Evolutionary conservation across 1,140 invertebrate species (phyloP), one percentile per base, ranked within the genome.

Genomic region (Bombus cullumanus): DNA sequence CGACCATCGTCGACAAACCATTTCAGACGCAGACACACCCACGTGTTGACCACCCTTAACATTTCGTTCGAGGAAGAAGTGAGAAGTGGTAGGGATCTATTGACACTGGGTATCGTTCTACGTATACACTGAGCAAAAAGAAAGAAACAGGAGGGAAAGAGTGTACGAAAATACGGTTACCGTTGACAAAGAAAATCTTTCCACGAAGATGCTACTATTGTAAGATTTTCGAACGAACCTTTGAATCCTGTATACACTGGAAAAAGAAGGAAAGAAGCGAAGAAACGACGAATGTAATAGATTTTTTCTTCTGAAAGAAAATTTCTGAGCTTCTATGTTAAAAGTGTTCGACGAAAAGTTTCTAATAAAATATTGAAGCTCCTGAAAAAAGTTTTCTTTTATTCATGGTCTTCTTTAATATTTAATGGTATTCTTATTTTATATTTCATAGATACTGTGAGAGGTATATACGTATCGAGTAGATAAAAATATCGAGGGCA

Each of bases 51-150:
- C 64, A 53, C 22, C 41, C 22, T 68, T 39, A 34, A 57, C 74
- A n/a, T 43, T 25, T n/a, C 15, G 59, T 78, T 68, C 31, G 18
- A 62, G 28, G 9, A 77, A 25, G 3, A 68, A 39, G 18, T 6
- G 77, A 47, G 22, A 37, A 53, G 9, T 12, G 13, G n/a, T 25
- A 43, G 12, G 6, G 12, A 12, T 68, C 28, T 80, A 53, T 80
- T 80, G 77, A 80, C 64, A 69, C 25, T 53, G 25, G 28, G n/a
- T 76, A 64, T 77, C 53, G 53, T 59, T 39, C 18, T 34, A 5
- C 3, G 57, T 28, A 25, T 34, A 75, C 13, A 6, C 15, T 13
- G 12, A 28, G 1, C 34, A 47, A n/a, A 43, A 78, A 68, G 59
- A 31, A n/a, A 28, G 10, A 43, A 28, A 43, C 41, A 5, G 28